These are phyloP conservation scores for Setophaga kirtlandii DNA, from an alignment of 2,113 vertebrate species.

Conservation along the genomic window DNA sequence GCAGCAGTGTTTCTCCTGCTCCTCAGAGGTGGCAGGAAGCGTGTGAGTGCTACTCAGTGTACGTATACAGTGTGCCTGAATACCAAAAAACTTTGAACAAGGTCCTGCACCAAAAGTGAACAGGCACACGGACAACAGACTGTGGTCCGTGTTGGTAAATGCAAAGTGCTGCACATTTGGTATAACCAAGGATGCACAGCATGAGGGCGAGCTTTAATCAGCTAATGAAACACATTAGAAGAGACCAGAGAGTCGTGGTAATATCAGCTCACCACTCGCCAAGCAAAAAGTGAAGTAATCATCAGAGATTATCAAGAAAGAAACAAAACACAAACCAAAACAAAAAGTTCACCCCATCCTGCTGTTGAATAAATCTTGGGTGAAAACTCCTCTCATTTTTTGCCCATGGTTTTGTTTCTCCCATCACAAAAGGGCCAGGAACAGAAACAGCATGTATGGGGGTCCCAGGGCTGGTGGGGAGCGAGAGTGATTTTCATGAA, in stretches of 20 bases:
- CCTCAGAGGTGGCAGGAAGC: neutral
- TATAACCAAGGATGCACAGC: neutral
- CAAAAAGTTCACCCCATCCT: neutral
- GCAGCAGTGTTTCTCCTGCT: neutral
- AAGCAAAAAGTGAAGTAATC: neutral
- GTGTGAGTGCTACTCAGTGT: neutral
- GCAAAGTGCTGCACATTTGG: neutral
- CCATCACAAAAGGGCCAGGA: neutral
- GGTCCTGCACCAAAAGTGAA: neutral
- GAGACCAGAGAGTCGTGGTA: neutral
- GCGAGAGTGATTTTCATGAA: accelerated
- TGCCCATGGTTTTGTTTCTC: neutral
- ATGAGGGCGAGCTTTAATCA: neutral
- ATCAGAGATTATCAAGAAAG: neutral
- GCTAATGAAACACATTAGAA: neutral
- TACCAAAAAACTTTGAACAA: neutral
- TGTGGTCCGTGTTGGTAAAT: accelerated
- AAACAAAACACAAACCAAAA: neutral
- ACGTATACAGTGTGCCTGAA: neutral
- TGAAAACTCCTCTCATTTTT: neutral
- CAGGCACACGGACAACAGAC: accelerated
- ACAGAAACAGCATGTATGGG: accelerated
- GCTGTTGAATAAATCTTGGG: neutral
- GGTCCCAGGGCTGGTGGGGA: neutral
- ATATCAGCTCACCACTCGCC: neutral